Evolutionary conservation across 30 jellyfish, hydroid and myxozoan genomes (phyloP), one percentile per base, ranked within the genome.

Genomic region (Aurelia coerulea): DNA sequence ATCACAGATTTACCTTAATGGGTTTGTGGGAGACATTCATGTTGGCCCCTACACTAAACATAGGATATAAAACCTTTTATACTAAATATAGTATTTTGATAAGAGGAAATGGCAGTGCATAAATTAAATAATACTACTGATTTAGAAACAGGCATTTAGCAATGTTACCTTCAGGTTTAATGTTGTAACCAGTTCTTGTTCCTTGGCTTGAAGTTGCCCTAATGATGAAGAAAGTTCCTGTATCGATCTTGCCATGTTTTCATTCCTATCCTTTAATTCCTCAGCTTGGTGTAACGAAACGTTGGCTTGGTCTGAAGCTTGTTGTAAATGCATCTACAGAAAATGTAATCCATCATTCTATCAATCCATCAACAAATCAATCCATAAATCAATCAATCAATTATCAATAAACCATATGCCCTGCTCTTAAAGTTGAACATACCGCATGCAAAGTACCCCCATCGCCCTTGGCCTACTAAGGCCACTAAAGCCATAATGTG

Each of bases 221-320:
- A 90, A 66, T 8, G 88, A 76, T 15, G 99, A 51, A 6, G 99
- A 95, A n/a, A 95, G 81, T 60, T 95, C 99, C 74, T 89, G 95
- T 35, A 95, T 95, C n/a, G 99, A 95, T 16, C 62, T 65, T 15
- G 95, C 90, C 87, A 95, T 86, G 68, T 81, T 85, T 17, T 89
- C 92, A 70, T 90, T 95, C 68, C 90, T 95, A 34, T 85, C 94
- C 99, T 83, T 76, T 0, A 90, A 93, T 70, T 90, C 97, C 85
- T 90, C 94, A 4, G 78, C 82, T 52, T 90, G 97, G 17, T 85
- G 91, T 50, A 96, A 53, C 13, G 97, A 90, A 4, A 82, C 51
- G 39, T 79, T 90, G 50, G 92, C 91, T 34, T 90, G 83, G 42
- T 90, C 95, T 52, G 94, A 84, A 34, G 90, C 89, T 62, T 90